These are phyloP conservation scores for Turnix velox DNA, from an alignment of 2,113 vertebrate species.

Conservation along the genomic window DNA sequence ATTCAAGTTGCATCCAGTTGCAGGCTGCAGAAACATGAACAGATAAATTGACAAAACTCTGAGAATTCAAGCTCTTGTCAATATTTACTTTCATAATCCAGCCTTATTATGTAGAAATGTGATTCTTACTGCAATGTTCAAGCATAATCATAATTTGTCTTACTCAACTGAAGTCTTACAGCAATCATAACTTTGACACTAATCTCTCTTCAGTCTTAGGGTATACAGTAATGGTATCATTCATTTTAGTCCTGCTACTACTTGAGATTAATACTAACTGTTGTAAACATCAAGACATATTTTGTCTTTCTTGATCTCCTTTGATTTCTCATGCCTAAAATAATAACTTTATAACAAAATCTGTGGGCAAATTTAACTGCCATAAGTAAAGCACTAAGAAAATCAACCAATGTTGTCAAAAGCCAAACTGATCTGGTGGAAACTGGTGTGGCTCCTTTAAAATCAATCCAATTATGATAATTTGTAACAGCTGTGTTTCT, in stretches of 20 bases:
- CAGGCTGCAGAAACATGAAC: neutral
- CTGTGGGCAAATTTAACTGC: neutral
- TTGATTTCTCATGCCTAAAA: neutral
- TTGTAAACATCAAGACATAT: neutral
- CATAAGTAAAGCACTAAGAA: neutral
- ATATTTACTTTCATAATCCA: neutral
- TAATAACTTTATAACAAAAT: neutral
- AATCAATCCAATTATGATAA: neutral
- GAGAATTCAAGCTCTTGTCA: neutral
- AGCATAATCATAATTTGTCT: neutral
- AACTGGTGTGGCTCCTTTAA: neutral
- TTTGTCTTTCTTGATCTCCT: neutral
- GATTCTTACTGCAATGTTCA: neutral
- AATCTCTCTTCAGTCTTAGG: neutral
- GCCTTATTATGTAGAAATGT: accelerated
- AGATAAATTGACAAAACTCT: neutral
- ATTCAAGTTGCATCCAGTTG: neutral
- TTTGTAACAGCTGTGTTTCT: neutral
- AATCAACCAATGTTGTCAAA: neutral
- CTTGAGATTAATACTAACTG: neutral
- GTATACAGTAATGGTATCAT: neutral
- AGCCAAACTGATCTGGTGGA: neutral
- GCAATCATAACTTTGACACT: neutral
- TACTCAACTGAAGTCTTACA: neutral
- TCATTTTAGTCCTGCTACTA: neutral